A percentile compares a stretch with the other conserved stretches of the same genome.
These are phyloP conservation scores for Aleiodes testaceus DNA, from an alignment of 2,888 invertebrate species.

Conservation along the genomic window DNA sequence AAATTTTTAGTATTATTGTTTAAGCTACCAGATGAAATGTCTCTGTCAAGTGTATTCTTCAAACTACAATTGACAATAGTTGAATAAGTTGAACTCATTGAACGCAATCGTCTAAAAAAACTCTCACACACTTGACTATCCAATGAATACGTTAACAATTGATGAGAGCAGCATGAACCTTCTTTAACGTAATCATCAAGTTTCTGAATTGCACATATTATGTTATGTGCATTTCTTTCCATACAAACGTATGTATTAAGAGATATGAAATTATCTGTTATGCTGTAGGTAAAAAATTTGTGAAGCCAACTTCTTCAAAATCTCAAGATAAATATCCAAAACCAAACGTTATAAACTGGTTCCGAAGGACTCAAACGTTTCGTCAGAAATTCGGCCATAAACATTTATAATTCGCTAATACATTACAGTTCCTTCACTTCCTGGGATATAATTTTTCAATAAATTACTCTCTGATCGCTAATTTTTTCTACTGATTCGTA, in stretches of 20 bases:
- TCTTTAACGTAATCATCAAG: not conserved
- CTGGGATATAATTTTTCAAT: conserved; percentile 52
- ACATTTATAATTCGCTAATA: conserved; percentile 53
- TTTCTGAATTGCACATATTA: conserved; percentile 24
- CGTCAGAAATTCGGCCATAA: conserved; percentile 46
- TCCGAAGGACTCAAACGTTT: conserved; percentile 42
- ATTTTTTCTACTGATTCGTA: conserved; percentile 54
- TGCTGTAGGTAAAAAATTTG: conserved; percentile 45
- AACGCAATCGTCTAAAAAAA: conserved; percentile 11
- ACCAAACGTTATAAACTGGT: conserved; percentile 52
- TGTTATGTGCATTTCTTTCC: conserved; percentile 40
- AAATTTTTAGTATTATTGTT: not conserved
- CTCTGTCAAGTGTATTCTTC: not conserved
- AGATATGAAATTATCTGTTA: conserved; percentile 52
- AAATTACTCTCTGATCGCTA: conserved; percentile 50
- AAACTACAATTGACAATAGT: not conserved
- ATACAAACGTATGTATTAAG: conserved; percentile 45
- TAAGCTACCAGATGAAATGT: not conserved
- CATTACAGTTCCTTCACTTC: conserved; percentile 51
- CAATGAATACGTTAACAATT: conserved; percentile 30
- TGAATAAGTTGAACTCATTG: not conserved
- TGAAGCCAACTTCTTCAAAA: conserved; percentile 53
- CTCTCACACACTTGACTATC: conserved; percentile 41
- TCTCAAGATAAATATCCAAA: conserved; percentile 50
- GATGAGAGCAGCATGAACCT: not conserved